Conservation (phyloP, 2,113 vertebrate genomes). For the Pampusana beccarii region DNA sequence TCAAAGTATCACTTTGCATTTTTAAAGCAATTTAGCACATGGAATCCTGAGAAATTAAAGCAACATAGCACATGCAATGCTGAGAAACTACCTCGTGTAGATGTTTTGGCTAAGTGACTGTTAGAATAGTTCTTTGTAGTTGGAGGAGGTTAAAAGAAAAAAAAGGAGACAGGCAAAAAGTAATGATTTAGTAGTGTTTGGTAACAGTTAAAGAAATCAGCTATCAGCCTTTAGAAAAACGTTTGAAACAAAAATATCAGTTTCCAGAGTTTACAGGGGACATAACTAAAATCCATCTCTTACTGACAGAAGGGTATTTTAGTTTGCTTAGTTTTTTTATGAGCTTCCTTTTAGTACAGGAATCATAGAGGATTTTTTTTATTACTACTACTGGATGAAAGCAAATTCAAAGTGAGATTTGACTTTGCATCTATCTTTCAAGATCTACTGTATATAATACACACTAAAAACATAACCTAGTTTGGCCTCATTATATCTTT, state of each 20-base stretch:
- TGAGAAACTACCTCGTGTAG: background rate
- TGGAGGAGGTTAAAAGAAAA: background rate
- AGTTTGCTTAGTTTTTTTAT: background rate
- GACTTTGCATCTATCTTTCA: constrained; percentile 51
- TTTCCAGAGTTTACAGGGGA: constrained; percentile 6
- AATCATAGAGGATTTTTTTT: background rate
- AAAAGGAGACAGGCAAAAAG: background rate
- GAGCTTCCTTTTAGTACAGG: constrained; percentile 19
- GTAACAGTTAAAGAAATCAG: constrained; percentile 63
- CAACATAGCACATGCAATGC: background rate
- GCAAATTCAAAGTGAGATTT: constrained; percentile 44
- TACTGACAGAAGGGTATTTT: background rate
- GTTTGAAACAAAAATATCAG: constrained; percentile 69
- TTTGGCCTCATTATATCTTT: constrained; percentile 49
- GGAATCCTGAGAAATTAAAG: background rate
- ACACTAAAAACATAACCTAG: constrained; percentile 35
- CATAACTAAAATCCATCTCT: constrained; percentile 54
- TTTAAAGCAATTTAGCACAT: background rate
- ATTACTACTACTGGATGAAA: background rate
- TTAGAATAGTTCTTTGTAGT: background rate
- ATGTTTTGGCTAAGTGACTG: background rate
- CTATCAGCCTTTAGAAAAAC: constrained; percentile 43
- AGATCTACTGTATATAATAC: background rate
- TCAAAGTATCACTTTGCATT: background rate
- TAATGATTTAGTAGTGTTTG: background rate